Percentiles rank a stretch among this genome's conserved stretches.
Conservation (phyloP, 2,888 invertebrate species). For the Drosophila stalkeri region DNA sequence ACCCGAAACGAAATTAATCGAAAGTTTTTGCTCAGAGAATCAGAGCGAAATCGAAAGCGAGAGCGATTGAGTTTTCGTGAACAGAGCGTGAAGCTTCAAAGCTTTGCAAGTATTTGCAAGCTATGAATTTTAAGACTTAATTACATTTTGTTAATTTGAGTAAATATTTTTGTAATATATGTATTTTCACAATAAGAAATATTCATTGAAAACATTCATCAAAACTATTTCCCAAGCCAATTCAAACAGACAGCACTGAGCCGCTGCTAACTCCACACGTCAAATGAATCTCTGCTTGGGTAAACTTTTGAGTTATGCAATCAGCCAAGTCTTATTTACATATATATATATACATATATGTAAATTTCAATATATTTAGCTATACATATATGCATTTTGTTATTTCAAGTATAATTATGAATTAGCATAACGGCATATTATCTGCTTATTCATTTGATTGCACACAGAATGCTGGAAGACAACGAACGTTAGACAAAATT, state of each 20-base stretch:
- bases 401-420: conserved; percentile 24
- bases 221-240: not conserved
- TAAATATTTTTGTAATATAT: no score
- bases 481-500: conserved; percentile 31
- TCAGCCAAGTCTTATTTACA: not conserved
- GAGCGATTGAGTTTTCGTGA: no score
- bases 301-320: not conserved
- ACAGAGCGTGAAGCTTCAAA: no score
- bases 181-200: no score
- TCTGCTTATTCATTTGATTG: conserved; percentile 30
- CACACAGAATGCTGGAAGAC: conserved; percentile 19
- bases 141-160: no score
- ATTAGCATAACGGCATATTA: conserved; percentile 30
- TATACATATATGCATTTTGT: not conserved
- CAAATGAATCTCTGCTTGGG: conserved; percentile 6
- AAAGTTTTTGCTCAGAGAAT: no score
- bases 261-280: not conserved
- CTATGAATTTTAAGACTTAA: no score
- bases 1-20: no score
- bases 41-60: no score
- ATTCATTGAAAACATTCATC: not conserved
- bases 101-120: no score
- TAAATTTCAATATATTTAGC: not conserved
- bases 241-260: not conserved
- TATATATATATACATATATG: not conserved